phyloP scores from a whole-genome alignment of 2,113 vertebrate genomes.

The Leptodactylus fuscus region DNA sequence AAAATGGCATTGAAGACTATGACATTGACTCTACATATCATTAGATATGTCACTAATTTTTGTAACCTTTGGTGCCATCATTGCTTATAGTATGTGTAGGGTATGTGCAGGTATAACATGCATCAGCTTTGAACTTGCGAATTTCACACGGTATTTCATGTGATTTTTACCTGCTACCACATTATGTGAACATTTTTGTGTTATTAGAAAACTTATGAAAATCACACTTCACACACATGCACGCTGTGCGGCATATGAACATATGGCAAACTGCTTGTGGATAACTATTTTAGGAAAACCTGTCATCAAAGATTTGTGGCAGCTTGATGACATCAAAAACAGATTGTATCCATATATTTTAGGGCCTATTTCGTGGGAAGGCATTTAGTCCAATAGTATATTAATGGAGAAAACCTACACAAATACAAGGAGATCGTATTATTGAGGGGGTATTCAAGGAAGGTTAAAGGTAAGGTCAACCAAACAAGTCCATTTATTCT shows the following conservation, averaged over 20 bases:
- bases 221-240: background rate
- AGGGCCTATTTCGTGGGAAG: background rate
- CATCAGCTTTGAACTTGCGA: background rate
- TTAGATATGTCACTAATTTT: background rate
- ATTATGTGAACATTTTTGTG: background rate
- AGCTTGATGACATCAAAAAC: background rate
- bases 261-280: background rate
- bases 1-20: too few species aligned
- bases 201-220: background rate
- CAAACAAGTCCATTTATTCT: too few species aligned
- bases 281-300: constrained; percentile 6
- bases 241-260: background rate
- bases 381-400: too few species aligned
- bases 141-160: background rate
- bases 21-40: too few species aligned
- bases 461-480: too few species aligned
- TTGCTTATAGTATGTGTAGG: background rate
- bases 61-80: background rate
- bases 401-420: too few species aligned
- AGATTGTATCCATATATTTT: background rate
- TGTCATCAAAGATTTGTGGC: background rate
- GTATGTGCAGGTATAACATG: background rate
- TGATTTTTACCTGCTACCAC: background rate
- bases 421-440: too few species aligned
- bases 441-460: too few species aligned